Conservation (phyloP, 2,888 invertebrate species). For the Metopia argyrocephala region DNA sequence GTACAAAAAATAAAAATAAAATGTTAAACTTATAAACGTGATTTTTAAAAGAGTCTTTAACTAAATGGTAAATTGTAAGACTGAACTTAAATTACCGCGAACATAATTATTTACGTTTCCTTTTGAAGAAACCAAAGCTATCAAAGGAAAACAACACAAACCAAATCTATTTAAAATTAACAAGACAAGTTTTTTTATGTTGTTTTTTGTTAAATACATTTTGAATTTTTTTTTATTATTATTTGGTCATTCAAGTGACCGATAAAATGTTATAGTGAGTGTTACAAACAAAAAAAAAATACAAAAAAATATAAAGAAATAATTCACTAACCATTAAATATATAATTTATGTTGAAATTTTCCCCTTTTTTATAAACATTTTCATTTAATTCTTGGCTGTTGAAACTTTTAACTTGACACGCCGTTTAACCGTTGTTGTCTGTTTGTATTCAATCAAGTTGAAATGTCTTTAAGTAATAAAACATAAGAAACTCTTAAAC, state of each 20-base stretch:
- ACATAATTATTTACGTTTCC: slow-evolving; percentile 48
- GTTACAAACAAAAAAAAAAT: neutral
- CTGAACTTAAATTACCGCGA: slow-evolving; percentile 45
- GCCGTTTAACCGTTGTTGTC: slow-evolving; percentile 17
- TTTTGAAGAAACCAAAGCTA: slow-evolving; percentile 22
- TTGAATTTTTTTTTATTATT: neutral
- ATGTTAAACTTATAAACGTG: slow-evolving; percentile 49
- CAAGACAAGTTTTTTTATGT: neutral
- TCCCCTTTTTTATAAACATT: neutral
- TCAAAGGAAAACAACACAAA: neutral
- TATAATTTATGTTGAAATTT: slow-evolving; percentile 42
- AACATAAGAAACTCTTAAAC: neutral
- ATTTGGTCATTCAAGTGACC: slow-evolving; percentile 25
- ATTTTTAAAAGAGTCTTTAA: slow-evolving; percentile 26
- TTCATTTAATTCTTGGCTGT: slow-evolving; percentile 24
- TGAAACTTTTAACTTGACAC: neutral
- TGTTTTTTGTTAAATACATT: neutral
- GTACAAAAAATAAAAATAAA: neutral
- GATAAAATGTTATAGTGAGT: neutral
- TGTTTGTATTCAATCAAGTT: slow-evolving; percentile 40
- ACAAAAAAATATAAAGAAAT: neutral
- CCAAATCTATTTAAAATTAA: slow-evolving; percentile 27
- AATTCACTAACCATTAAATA: slow-evolving; percentile 50
- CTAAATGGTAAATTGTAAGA: slow-evolving; percentile 35
- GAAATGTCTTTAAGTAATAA: slow-evolving; percentile 44